Evolutionary conservation across 53 echinoderm and acorn worm species (phyloP).

Genomic region (Apostichopus leukothele): DNA sequence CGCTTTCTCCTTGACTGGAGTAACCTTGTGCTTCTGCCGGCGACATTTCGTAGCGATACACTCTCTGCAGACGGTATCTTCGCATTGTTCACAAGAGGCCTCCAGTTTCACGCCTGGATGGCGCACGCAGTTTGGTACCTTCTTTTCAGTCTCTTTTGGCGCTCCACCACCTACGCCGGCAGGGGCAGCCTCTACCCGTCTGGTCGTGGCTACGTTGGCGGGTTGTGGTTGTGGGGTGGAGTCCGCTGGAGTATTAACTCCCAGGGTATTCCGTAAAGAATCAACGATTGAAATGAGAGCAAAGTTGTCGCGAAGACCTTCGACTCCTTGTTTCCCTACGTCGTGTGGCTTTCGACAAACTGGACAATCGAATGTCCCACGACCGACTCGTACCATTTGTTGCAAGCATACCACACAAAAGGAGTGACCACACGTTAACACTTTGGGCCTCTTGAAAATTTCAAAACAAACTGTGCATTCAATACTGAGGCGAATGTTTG

Average conservation of each 20-base stretch:
- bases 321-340: constrained; percentile 3
- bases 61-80: constrained; percentile 22
- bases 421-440: constrained; percentile 30
- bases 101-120: constrained; percentile 24
- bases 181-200: background rate
- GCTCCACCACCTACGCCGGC: background rate
- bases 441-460: constrained; percentile 34
- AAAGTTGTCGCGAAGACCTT: constrained; percentile 13
- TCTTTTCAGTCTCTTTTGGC: background rate
- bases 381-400: constrained; percentile 35
- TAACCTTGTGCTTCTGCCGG: constrained; percentile 14
- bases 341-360: constrained; percentile 6
- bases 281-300: constrained; percentile 16
- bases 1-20: constrained; percentile 19
- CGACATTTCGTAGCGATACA: constrained; percentile 33
- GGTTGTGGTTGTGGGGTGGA: background rate
- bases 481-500: constrained; percentile 8
- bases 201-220: background rate
- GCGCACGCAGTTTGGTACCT: constrained; percentile 32
- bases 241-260: background rate
- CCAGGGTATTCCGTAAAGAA: constrained; percentile 1
- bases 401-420: constrained; percentile 31
- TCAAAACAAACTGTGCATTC: constrained; percentile 25
- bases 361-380: constrained; percentile 32
- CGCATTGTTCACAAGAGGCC: constrained; percentile 29